Conservation (phyloP, 2,797 vertebrate genomes). For the Dermochelys coriacea region DNA sequence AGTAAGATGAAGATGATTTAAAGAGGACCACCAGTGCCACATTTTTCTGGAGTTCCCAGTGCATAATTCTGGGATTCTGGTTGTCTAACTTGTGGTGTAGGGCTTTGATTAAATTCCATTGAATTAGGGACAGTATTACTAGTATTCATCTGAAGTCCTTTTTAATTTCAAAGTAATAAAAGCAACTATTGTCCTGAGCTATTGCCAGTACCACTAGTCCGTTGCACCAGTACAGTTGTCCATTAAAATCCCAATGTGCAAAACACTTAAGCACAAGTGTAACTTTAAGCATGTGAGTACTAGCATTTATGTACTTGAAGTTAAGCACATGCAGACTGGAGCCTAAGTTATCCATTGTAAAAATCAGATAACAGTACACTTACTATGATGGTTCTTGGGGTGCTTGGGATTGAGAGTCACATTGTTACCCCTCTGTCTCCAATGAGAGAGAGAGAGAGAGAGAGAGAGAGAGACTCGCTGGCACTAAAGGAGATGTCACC, state of each 20-base stretch:
- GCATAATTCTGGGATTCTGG: not conserved
- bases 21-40: not conserved
- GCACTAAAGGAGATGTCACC: not conserved
- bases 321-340: not conserved
- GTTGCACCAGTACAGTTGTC: not conserved
- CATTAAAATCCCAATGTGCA: not conserved
- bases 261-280: not conserved
- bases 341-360: not conserved
- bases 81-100: not conserved
- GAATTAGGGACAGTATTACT: not conserved
- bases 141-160: not conserved
- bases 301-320: not conserved
- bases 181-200: not conserved
- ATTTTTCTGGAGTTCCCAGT: not conserved
- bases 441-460: not conserved
- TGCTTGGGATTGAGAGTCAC: not conserved
- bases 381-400: not conserved
- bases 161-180: not conserved
- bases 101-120: not conserved
- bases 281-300: not conserved
- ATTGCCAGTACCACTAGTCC: not conserved
- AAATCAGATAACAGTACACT: not conserved
- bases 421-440: not conserved
- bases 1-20: not conserved
- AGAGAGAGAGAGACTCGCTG: not conserved